phyloP scores from a whole-genome alignment of 1,140 invertebrate genomes.

The Thereuonema tuberculata region DNA sequence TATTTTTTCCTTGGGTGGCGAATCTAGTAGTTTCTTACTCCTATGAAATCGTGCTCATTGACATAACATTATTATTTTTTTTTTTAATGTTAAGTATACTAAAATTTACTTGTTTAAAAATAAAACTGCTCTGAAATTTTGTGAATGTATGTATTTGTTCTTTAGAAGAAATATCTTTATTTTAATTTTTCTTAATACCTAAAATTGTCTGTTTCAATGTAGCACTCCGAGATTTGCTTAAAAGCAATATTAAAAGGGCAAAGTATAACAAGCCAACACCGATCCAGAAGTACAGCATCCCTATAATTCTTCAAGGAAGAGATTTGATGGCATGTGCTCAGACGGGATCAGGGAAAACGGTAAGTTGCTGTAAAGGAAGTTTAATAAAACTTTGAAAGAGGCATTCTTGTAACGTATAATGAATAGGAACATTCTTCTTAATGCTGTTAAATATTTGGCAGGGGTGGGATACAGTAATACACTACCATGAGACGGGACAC shows the following conservation, averaged over 20 bases:
- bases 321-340: conserved; percentile 97
- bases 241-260: conserved; percentile 63
- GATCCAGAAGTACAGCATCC: conserved; percentile 81
- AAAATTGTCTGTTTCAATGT: conserved; percentile 5
- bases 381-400: too few species aligned
- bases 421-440: too few species aligned
- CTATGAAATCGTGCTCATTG: too few species aligned
- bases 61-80: too few species aligned
- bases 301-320: conserved; percentile 56
- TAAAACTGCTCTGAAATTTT: neutral
- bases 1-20: too few species aligned
- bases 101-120: neutral
- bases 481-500: too few species aligned
- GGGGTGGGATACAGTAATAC: too few species aligned
- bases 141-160: neutral
- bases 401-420: too few species aligned
- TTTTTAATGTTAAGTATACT: too few species aligned
- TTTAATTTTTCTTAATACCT: neutral
- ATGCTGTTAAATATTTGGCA: too few species aligned
- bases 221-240: conserved; percentile 44
- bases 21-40: too few species aligned
- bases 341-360: conserved; percentile 93
- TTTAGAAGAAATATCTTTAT: neutral
- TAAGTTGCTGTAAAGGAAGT: conserved; percentile 27
- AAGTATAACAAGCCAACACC: conserved; percentile 80